Conservation (phyloP, 2,113 vertebrate species). For the Xenopus laevis region DNA sequence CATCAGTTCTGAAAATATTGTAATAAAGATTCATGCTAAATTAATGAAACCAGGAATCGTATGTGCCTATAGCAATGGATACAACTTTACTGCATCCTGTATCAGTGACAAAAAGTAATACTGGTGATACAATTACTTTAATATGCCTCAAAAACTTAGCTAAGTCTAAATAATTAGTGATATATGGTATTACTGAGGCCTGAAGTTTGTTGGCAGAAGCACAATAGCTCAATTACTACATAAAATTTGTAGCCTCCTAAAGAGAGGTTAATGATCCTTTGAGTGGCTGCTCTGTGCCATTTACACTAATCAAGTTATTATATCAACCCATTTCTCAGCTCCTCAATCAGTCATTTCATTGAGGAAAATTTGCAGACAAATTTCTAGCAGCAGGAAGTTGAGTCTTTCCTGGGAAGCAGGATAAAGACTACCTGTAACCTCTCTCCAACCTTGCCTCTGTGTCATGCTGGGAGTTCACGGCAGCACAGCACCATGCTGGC, state of each 20-base stretch:
- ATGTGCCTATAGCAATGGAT: too few relatives aligned
- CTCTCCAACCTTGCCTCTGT: constrained; percentile 60
- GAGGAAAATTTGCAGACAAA: constrained; percentile 83
- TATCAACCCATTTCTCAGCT: constrained; percentile 75
- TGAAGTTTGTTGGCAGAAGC: constrained; percentile 11
- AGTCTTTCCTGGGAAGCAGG: constrained; percentile 67
- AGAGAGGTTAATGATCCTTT: constrained; percentile 70
- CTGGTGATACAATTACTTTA: too few relatives aligned
- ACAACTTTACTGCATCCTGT: too few relatives aligned
- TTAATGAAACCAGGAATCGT: too few relatives aligned
- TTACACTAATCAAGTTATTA: constrained; percentile 88
- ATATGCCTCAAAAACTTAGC: too few relatives aligned
- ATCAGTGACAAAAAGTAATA: too few relatives aligned
- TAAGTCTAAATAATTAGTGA: too few relatives aligned
- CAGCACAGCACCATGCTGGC: constrained; percentile 51
- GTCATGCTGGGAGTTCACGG: constrained; percentile 59
- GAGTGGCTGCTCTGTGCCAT: constrained; percentile 66
- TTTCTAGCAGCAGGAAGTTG: constrained; percentile 86
- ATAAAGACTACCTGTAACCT: constrained; percentile 85
- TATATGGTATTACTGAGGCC: neutral
- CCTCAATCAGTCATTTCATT: constrained; percentile 75
- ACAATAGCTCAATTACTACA: constrained; percentile 53
- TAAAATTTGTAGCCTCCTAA: constrained; percentile 56
- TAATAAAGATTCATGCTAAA: too few relatives aligned
- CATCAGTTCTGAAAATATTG: too few relatives aligned